These are phyloP conservation scores for Myripristis jacobus DNA, from an alignment of 2,797 vertebrate genomes.

Conservation along the genomic window DNA sequence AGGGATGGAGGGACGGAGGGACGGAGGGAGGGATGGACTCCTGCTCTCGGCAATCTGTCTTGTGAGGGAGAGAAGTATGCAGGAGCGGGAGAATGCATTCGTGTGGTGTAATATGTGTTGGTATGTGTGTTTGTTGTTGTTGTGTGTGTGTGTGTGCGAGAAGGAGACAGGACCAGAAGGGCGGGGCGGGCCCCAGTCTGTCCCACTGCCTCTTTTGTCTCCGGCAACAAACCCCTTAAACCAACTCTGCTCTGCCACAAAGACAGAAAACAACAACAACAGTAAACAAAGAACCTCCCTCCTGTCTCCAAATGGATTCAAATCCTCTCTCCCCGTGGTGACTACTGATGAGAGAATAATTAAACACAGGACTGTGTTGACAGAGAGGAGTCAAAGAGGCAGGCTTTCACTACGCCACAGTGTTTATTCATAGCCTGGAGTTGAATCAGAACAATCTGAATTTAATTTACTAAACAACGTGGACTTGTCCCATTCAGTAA, in stretches of 20 bases:
- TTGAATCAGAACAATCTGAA: conserved; percentile 21
- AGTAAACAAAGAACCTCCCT: conserved; percentile 56
- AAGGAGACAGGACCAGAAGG: conserved; percentile 33
- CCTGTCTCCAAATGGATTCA: conserved; percentile 30
- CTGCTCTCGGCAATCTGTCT: conserved; percentile 20
- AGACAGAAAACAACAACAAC: conserved; percentile 52
- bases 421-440: conserved; percentile 38
- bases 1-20: not conserved
- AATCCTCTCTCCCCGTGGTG: conserved; percentile 19
- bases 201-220: conserved; percentile 49
- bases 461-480: conserved; percentile 24
- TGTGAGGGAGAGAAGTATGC: conserved; percentile 29
- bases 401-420: conserved; percentile 19
- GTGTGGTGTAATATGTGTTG: conserved; percentile 6
- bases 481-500: conserved; percentile 5
- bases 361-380: conserved; percentile 37
- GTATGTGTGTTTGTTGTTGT: conserved; percentile 6
- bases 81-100: conserved; percentile 19
- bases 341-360: conserved; percentile 47
- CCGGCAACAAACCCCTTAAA: conserved; percentile 29
- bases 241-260: conserved; percentile 25
- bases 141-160: conserved; percentile 1
- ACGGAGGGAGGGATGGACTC: not conserved
- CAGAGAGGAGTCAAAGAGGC: conserved; percentile 9
- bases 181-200: conserved; percentile 29